Evolutionary conservation across 2,113 vertebrate species (phyloP), one percentile per base, ranked within the genome.

Genomic region (Guaruba guarouba): DNA sequence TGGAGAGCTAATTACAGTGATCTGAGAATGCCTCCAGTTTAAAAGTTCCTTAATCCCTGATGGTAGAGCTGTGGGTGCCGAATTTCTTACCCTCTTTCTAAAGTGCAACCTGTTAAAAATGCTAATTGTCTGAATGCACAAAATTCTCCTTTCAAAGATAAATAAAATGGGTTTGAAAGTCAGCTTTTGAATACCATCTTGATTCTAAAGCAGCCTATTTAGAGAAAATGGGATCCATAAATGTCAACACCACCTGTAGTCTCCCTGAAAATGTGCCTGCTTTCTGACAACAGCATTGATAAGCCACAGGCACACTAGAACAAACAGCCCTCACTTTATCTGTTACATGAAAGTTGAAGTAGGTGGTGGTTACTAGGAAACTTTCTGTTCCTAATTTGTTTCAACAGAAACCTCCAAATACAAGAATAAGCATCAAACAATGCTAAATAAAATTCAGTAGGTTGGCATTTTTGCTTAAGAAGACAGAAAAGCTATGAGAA

Each of bases 181-280:
- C 94, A 97, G 81, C 52, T 81, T 97, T 97, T 95, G 94, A 97
- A 97, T 97, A 63, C 11, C n/a, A 93, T 97, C 95, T 97, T 96
- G 82, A 96, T 96, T 97, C 70, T 94, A 96, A 97, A 93, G 88
- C 93, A 97, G 77, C 75, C 77, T 96, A 96, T 98, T 98, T 98
- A 97, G 95, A 97, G 95, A 94, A 97, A 98, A 97, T 96, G 94
- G 91, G 97, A 97, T 96, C 94, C 93, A 97, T 96, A 98, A 97
- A 97, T 95, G 95, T 97, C 97, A 98, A 84, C 93, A 95, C 88
- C 96, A 97, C 95, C 96, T 97, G 88, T 97, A 97, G 96, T 96
- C 88, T 96, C 92, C 87, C 76, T 95, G 88, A 95, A 90, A 96
- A 93, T 69, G 80, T 70, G 85, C 87, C 90, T 97, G 90, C 77